These are phyloP conservation scores for Amaurobius ferox DNA, from an alignment of 2,888 invertebrate species.

Conservation along the genomic window DNA sequence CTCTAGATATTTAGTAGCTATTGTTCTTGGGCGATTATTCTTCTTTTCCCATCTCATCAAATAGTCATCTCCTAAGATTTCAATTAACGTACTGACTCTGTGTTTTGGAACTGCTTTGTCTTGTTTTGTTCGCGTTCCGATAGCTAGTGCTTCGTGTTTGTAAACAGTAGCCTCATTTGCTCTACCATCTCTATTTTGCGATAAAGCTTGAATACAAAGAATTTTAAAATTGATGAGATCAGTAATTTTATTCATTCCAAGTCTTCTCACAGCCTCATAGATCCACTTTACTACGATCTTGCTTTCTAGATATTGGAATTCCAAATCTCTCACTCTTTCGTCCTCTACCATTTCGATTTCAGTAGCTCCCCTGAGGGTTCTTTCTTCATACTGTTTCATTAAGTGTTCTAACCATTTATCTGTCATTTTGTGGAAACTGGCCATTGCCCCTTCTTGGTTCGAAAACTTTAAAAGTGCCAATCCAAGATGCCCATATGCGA, in stretches of 20 bases:
- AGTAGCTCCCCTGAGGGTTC: conserved; percentile 28
- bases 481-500: conserved; percentile 37
- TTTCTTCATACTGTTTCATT: conserved; percentile 29
- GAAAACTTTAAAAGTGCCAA: conserved; percentile 23
- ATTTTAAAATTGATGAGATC: conserved; percentile 57
- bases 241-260: conserved; percentile 25
- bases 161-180: conserved; percentile 26
- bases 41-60: conserved; percentile 52
- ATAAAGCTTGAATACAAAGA: conserved; percentile 41
- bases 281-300: conserved; percentile 35
- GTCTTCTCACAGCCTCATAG: conserved; percentile 25
- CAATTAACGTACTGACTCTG: conserved; percentile 6
- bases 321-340: conserved; percentile 22
- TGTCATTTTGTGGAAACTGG: conserved; percentile 48
- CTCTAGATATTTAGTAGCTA: conserved; percentile 51
- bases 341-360: conserved; percentile 15
- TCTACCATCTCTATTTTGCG: background rate
- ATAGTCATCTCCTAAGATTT: conserved; percentile 35
- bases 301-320: conserved; percentile 50
- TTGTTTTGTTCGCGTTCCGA: conserved; percentile 43
- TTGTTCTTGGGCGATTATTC: conserved; percentile 46
- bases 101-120: conserved; percentile 17
- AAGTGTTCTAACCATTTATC: conserved; percentile 44
- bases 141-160: conserved; percentile 49
- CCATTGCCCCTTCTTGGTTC: conserved; percentile 42